Base-by-base conservation (phyloP, 2,113 vertebrate species). In the Noctilio leporinus region DNA sequence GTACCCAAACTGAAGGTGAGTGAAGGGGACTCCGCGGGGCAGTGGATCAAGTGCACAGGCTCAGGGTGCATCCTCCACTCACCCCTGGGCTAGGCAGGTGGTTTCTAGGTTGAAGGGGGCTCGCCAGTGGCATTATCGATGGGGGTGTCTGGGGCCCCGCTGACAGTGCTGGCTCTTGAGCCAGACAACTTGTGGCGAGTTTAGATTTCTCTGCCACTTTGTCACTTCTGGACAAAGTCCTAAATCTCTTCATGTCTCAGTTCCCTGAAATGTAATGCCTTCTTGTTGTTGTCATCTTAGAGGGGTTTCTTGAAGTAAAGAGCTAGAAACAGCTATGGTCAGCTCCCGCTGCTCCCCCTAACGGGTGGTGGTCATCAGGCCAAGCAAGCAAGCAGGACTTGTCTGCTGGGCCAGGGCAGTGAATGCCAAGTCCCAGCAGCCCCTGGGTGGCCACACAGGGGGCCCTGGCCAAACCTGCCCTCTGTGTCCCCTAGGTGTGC, bases 1-100 rank as follows among this genome's bases (percentile, higher is more conserved):
- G 98, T 99, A 94, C 99, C 99, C 89, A 99, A 99, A 62, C 98
- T 99, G 57, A 99, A 99, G 99, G 99, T 98, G 96, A 85, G 81
- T 5, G 1, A 1, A 28, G 7, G 35, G n/a, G 19, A 7, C 43
- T 11, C 30, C 7, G 45, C 20, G 1, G 1, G 1, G 22, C 7
- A 33, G 43, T 10, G 20, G 30, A 33, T 30, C 4, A 0, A 10
- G 45, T 11, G 51, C 24, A 24, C 12, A 3, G 40, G 12, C 10
- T 2, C 1, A 22, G 0, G 9, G 5, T 33, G n/a, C 43, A 1
- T 43, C 38, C 7, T 6, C 7, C 28, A 14, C 28, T 14, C 30
- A 16, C 12, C 4, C n/a, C 33, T 28, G 65, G 35, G 33, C 35
- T 30, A 40, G 10, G 30, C 14, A 1, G 20, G 49, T 33, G 35